Percentiles rank a stretch among this genome's conserved stretches.
Evolutionary conservation across 2,113 vertebrate genomes (phyloP).

Genomic region (Tilapia sparmanii): DNA sequence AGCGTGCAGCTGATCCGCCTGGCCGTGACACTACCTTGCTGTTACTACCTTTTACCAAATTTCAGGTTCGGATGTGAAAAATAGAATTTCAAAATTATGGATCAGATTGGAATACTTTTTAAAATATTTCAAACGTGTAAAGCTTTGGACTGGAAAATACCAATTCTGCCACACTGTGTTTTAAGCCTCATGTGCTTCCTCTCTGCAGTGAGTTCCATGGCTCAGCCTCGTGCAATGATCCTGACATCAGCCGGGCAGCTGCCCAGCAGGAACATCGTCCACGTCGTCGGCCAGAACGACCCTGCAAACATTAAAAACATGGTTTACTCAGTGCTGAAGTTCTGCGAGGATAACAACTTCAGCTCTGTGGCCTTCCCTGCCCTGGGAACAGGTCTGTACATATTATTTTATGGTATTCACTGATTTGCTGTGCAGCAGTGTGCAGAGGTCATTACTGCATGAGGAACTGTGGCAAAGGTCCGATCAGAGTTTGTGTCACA

Average conservation of each 20-base stretch:
- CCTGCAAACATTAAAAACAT: conserved; percentile 22
- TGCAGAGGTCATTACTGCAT: background rate
- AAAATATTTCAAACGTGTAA: background rate
- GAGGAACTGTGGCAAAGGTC: background rate
- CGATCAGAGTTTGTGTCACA: accelerated
- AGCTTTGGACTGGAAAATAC: background rate
- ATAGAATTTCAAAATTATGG: accelerated
- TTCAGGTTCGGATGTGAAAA: accelerated
- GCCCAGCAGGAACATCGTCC: conserved; percentile 76
- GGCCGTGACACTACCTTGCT: accelerated
- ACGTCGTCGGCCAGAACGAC: conserved; percentile 55
- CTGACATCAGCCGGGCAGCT: conserved; percentile 73
- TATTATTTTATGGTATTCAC: background rate
- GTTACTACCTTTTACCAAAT: background rate
- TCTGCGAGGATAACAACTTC: conserved; percentile 70
- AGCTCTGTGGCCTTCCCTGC: conserved; percentile 81
- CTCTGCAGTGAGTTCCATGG: conserved; percentile 32
- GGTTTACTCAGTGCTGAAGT: conserved; percentile 64
- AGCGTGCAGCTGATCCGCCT: no score
- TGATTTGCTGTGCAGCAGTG: background rate
- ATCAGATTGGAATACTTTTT: background rate
- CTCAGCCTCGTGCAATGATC: conserved; percentile 52
- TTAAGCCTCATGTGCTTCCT: background rate
- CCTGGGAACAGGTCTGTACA: conserved; percentile 84
- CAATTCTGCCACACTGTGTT: background rate